These are phyloP conservation scores for Melikaiella ostensackeni DNA, from an alignment of 2,888 invertebrate genomes.

Conservation along the genomic window DNA sequence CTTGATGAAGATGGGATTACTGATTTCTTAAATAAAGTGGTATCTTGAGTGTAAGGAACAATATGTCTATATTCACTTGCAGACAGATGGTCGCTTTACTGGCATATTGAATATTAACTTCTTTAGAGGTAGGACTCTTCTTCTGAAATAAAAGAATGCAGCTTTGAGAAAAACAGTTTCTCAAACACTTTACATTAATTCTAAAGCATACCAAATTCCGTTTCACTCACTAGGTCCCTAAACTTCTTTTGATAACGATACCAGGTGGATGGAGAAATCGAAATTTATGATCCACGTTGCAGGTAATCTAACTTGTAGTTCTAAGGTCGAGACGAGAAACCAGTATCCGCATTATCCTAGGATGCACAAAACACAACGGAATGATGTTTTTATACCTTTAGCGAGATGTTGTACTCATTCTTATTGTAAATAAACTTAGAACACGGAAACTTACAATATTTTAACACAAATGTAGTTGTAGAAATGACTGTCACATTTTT, in stretches of 20 bases:
- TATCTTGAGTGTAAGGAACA: too few species aligned
- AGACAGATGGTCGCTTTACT: too few species aligned
- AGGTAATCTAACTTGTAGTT: background rate
- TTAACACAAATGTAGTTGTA: too few species aligned
- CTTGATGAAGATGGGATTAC: too few species aligned
- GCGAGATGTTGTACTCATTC: background rate
- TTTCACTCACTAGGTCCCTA: background rate
- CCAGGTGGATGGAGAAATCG: constrained; percentile 5
- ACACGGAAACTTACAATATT: too few species aligned
- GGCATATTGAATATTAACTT: background rate
- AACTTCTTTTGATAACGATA: constrained; percentile 8
- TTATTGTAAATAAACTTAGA: too few species aligned
- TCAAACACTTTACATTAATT: background rate
- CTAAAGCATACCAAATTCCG: background rate
- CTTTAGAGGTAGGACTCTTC: background rate
- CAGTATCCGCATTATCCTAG: background rate
- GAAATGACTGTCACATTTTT: too few species aligned
- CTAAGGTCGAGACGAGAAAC: background rate
- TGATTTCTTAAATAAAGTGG: too few species aligned
- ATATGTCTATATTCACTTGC: too few species aligned
- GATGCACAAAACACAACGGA: background rate
- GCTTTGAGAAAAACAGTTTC: background rate
- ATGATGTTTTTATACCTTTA: too few species aligned
- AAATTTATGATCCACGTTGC: background rate
- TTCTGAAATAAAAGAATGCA: background rate